These are phyloP conservation scores for Hypena proboscidalis DNA, from an alignment of 2,888 invertebrate species.

Conservation along the genomic window DNA sequence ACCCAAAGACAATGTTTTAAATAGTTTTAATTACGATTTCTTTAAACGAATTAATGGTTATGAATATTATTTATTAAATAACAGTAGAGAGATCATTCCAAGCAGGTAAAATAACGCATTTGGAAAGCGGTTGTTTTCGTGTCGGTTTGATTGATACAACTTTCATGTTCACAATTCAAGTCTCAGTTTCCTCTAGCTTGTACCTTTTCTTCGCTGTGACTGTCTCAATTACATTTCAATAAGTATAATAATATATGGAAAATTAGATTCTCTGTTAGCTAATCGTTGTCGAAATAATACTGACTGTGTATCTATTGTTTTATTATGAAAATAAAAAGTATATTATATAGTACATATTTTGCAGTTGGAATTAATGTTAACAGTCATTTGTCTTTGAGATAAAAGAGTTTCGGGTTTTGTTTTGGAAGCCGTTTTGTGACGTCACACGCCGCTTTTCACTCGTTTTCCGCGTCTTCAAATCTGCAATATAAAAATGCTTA, in stretches of 20 bases:
- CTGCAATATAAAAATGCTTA: conserved; percentile 22
- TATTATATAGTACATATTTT: conserved; percentile 49
- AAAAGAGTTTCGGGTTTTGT: conserved; percentile 51
- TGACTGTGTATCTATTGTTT: conserved; percentile 65
- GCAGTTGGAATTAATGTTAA: conserved; percentile 63
- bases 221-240: conserved; percentile 39
- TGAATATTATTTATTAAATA: too few species aligned
- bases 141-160: too few species aligned
- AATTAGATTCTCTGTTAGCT: conserved; percentile 68
- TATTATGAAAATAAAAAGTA: conserved; percentile 56
- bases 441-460: conserved; percentile 22
- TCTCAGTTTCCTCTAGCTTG: conserved; percentile 26
- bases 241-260: conserved; percentile 52
- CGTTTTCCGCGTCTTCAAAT: conserved; percentile 17
- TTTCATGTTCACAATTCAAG: conserved; percentile 35
- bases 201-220: conserved; percentile 38
- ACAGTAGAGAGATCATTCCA: too few species aligned
- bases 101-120: too few species aligned
- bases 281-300: conserved; percentile 65
- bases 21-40: too few species aligned
- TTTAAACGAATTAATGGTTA: too few species aligned
- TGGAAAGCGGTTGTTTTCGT: too few species aligned
- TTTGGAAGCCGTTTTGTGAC: conserved; percentile 41
- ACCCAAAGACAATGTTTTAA: too few species aligned
- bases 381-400: conserved; percentile 63